A percentile compares a stretch with the other conserved stretches of the same genome.
These are phyloP conservation scores for Metopia argyrocephala DNA, from an alignment of 2,888 invertebrate species.

Conservation along the genomic window DNA sequence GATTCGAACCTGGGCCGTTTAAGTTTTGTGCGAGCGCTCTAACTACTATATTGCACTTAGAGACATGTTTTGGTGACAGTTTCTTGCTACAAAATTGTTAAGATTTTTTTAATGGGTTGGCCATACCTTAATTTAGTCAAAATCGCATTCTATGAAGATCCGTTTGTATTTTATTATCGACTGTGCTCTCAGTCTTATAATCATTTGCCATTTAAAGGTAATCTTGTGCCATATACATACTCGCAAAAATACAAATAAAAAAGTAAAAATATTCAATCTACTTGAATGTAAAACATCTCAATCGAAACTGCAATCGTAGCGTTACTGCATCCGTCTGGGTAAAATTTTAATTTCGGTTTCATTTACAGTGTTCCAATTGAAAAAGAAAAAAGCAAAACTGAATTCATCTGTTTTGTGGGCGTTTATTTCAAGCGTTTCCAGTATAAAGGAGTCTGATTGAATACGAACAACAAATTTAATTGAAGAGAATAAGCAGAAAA, in stretches of 20 bases:
- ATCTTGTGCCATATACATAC: slow-evolving; percentile 6
- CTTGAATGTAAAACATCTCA: background rate
- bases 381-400: background rate
- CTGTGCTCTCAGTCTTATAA: slow-evolving; percentile 33
- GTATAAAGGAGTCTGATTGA: slow-evolving; percentile 3
- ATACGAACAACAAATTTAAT: background rate
- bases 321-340: slow-evolving; percentile 37
- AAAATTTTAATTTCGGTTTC: slow-evolving; percentile 56
- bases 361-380: slow-evolving; percentile 21
- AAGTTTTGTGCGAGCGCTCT: too few relatives aligned
- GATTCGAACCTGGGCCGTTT: too few relatives aligned
- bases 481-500: background rate
- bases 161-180: slow-evolving; percentile 30
- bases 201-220: slow-evolving; percentile 58
- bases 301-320: background rate
- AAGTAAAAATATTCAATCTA: background rate
- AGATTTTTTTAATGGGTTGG: slow-evolving; percentile 27
- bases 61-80: too few relatives aligned
- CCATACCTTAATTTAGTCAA: slow-evolving; percentile 3
- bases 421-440: slow-evolving; percentile 21
- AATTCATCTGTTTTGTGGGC: slow-evolving; percentile 47
- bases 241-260: background rate
- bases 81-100: too few relatives aligned
- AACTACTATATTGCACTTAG: too few relatives aligned
- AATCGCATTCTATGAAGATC: slow-evolving; percentile 25